Conservation (phyloP, 2,888 invertebrate species). For the Phalangium opilio region DNA sequence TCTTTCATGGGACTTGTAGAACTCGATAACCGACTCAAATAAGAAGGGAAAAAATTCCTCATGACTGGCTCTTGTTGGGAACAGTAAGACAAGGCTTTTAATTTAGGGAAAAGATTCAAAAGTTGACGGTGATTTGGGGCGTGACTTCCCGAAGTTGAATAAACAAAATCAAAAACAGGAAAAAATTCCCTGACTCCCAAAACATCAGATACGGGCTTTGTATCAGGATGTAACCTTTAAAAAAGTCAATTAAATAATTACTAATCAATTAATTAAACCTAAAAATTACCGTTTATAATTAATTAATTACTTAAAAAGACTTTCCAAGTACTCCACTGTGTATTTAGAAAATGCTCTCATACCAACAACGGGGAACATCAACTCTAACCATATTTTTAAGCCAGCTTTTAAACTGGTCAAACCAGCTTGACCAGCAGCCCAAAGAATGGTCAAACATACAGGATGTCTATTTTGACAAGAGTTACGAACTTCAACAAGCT, state of each 20-base stretch:
- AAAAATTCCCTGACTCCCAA: constrained; percentile 30
- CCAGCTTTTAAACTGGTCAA: constrained; percentile 27
- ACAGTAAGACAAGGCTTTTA: constrained; percentile 23
- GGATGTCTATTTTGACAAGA: constrained; percentile 29
- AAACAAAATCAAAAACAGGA: constrained; percentile 28
- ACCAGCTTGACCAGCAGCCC: constrained; percentile 32
- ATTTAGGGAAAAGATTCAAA: constrained; percentile 27
- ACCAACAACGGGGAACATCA: constrained; percentile 31
- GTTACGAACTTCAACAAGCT: constrained; percentile 26
- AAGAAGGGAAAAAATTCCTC: constrained; percentile 42
- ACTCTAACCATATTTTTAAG: constrained; percentile 32
- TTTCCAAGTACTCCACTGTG: constrained; percentile 30
- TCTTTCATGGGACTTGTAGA: constrained; percentile 36
- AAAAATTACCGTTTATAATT: neutral
- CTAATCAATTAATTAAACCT: neutral
- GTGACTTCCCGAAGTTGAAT: constrained; percentile 24
- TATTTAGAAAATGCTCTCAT: constrained; percentile 27
- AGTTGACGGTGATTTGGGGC: constrained; percentile 27
- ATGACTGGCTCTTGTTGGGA: no score
- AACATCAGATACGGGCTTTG: constrained; percentile 23
- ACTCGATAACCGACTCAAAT: constrained; percentile 45
- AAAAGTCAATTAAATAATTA: constrained; percentile 1
- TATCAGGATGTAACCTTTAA: constrained; percentile 19
- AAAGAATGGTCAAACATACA: constrained; percentile 29
- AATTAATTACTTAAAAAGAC: constrained; percentile 26